A percentile compares a stretch with the other conserved stretches of the same genome.
phyloP scores from a whole-genome alignment of 2,888 invertebrate species.

The Trachelus iudaicus region DNA sequence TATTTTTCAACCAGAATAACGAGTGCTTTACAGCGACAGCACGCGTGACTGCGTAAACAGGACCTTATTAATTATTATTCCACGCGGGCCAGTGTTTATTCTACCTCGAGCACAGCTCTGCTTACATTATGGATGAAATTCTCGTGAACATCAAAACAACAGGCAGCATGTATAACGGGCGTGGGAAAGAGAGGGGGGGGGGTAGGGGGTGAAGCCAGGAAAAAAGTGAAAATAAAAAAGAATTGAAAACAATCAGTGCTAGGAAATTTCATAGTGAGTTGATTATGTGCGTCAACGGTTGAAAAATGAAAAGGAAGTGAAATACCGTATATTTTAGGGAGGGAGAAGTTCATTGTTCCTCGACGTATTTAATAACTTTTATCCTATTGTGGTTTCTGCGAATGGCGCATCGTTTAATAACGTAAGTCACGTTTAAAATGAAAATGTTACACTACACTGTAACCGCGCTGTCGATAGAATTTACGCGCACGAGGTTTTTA shows the following conservation, averaged over 20 bases:
- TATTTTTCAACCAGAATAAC: neutral
- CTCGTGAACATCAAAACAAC: neutral
- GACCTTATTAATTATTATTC: slow-evolving; percentile 36
- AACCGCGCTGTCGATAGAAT: neutral
- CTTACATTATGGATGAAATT: slow-evolving; percentile 16
- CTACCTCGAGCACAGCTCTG: slow-evolving; percentile 18
- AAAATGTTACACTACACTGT: neutral
- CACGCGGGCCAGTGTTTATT: slow-evolving; percentile 28
- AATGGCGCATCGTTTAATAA: neutral
- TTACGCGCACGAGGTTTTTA: neutral
- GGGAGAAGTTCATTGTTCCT: neutral
- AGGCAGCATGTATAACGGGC: no score
- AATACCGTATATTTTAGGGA: neutral
- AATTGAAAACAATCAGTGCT: neutral
- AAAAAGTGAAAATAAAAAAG: neutral
- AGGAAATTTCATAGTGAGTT: neutral
- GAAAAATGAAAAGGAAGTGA: neutral
- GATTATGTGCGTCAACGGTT: neutral
- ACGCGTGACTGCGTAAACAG: slow-evolving; percentile 26
- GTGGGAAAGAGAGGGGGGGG: no score
- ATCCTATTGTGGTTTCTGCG: neutral
- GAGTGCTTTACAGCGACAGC: neutral
- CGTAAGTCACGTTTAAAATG: neutral
- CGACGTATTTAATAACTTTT: neutral
- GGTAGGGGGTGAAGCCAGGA: neutral